Evolutionary conservation across 2,113 vertebrate genomes (phyloP).

Genomic region (Albula glossodonta): DNA sequence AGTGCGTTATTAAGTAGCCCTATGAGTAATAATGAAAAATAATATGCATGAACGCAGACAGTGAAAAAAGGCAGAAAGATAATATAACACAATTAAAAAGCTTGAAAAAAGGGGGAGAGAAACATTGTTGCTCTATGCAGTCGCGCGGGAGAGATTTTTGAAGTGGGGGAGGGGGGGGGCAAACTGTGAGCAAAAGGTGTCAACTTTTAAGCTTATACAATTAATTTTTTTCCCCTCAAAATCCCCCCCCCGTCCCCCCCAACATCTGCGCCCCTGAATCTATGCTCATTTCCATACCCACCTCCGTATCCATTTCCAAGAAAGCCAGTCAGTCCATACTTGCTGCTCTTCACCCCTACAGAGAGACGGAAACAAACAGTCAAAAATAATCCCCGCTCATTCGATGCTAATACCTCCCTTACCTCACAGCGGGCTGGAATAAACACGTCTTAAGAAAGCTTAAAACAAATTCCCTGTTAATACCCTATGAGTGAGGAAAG

Average conservation of each 20-base stretch:
- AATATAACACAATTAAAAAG: not conserved
- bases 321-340: constrained; percentile 56
- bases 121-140: no score
- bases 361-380: not conserved
- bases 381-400: constrained; percentile 23
- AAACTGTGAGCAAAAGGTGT: no score
- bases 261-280: no score
- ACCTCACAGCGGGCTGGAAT: constrained; percentile 1
- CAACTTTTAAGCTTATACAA: no score
- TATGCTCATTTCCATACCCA: constrained; percentile 34
- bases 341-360: constrained; percentile 62
- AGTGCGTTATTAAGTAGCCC: no score
- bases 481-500: no score
- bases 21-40: no score
- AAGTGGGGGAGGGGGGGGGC: no score
- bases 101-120: not conserved
- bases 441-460: not conserved
- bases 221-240: no score
- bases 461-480: no score
- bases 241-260: no score
- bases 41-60: not conserved
- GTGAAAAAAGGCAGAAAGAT: not conserved
- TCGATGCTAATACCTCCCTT: constrained; percentile 14
- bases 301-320: constrained; percentile 69
- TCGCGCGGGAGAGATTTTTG: no score